Evolutionary conservation across 2,113 vertebrate species (phyloP).

Genomic region (Labeo catla): DNA sequence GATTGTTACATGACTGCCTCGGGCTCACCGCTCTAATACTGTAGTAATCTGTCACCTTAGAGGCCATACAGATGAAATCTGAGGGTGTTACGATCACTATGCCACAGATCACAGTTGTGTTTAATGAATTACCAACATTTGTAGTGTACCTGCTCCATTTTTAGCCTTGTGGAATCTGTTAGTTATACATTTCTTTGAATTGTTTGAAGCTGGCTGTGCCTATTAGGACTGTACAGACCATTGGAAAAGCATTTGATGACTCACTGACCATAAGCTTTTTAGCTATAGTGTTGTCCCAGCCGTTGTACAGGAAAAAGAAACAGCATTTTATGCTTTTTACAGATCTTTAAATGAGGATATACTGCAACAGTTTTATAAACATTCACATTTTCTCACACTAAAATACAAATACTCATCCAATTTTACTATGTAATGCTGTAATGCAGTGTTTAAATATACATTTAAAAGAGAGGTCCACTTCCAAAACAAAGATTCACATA

Average conservation of each 20-base stretch:
- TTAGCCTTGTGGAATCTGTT: neutral
- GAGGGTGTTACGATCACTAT: neutral
- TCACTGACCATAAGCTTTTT: conserved; percentile 18
- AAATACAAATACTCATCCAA: neutral
- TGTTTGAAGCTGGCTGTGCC: neutral
- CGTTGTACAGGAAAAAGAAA: neutral
- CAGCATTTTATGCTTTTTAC: neutral
- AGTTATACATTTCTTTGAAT: neutral
- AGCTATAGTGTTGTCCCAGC: neutral
- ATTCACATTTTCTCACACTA: neutral
- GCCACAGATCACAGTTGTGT: neutral
- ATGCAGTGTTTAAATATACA: neutral
- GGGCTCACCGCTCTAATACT: neutral
- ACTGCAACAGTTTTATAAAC: neutral
- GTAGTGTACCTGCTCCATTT: neutral
- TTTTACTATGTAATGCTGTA: neutral
- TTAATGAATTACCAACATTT: conserved; percentile 9
- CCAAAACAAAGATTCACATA: too few species aligned
- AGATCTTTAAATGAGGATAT: neutral
- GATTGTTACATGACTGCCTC: neutral
- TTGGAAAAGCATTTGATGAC: conserved; percentile 14
- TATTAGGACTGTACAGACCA: neutral
- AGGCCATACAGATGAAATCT: neutral
- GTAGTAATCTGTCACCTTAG: conserved; percentile 29
- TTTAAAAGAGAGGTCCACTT: too few species aligned